A percentile compares a stretch with the other conserved stretches of the same genome.
Conservation (phyloP, 2,888 invertebrate genomes). For the Peribatodes rhomboidaria region DNA sequence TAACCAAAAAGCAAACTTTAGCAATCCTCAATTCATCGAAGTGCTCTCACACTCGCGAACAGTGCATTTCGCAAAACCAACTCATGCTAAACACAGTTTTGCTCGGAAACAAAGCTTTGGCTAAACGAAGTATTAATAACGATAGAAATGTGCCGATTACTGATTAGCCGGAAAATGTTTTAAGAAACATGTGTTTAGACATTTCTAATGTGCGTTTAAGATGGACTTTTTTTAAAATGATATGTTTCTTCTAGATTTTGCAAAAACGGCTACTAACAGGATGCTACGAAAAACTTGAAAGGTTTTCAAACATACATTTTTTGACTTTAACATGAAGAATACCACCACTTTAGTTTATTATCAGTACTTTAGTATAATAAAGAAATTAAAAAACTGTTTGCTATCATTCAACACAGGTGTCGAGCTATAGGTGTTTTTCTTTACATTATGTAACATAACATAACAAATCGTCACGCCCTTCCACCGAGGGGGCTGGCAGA, state of each 20-base stretch:
- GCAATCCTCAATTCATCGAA: slow-evolving; percentile 6
- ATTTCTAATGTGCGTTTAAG: no score
- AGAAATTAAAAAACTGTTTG: neutral
- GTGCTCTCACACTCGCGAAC: slow-evolving; percentile 1
- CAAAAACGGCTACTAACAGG: no score
- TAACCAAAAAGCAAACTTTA: neutral
- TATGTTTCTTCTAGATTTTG: no score
- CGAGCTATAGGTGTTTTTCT: no score
- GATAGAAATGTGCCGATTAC: slow-evolving; percentile 1
- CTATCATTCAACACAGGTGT: no score
- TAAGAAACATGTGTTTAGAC: no score
- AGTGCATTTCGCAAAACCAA: slow-evolving; percentile 23
- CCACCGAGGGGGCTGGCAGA: no score
- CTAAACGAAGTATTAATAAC: slow-evolving; percentile 35
- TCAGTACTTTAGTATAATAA: neutral
- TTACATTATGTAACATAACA: no score
- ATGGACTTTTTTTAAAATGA: no score
- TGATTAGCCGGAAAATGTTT: slow-evolving; percentile 6
- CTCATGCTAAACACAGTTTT: slow-evolving; percentile 13
- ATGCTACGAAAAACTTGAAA: no score
- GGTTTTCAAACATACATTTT: no score
- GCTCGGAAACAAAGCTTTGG: slow-evolving; percentile 26
- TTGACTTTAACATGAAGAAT: neutral
- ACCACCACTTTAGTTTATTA: neutral
- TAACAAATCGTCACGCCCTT: no score